Conservation (phyloP, 1,140 invertebrate genomes). For the Samia ricini region DNA sequence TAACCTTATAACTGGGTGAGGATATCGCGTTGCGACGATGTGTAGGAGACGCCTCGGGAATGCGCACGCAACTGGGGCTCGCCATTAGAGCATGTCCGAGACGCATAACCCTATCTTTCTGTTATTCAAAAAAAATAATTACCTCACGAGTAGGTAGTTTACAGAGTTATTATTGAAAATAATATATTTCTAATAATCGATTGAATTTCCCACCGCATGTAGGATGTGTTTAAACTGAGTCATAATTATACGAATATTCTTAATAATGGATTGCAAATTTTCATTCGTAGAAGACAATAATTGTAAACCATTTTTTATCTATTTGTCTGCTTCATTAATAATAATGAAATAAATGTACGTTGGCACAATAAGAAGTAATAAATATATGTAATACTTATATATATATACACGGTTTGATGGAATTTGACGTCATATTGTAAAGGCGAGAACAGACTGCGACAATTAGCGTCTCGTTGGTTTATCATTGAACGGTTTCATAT, state of each 20-base stretch:
- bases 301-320: background rate
- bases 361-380: background rate
- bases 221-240: too few relatives aligned
- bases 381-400: background rate
- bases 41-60: slow-evolving; percentile 21
- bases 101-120: slow-evolving; percentile 2
- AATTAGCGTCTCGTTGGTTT: too few relatives aligned
- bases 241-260: too few relatives aligned
- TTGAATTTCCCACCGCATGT: too few relatives aligned
- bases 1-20: background rate
- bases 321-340: background rate
- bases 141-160: background rate
- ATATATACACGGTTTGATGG: background rate
- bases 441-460: slow-evolving; percentile 9
- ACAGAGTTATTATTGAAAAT: too few relatives aligned
- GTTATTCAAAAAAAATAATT: background rate
- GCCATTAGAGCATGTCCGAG: slow-evolving; percentile 16
- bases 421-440: slow-evolving; percentile 12
- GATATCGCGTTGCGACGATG: slow-evolving; percentile 14
- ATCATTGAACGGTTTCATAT: background rate
- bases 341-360: background rate
- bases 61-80: slow-evolving; percentile 21
- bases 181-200: background rate
- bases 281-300: too few relatives aligned
- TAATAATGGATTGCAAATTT: too few relatives aligned